phyloP scores from a whole-genome alignment of 2,888 invertebrate genomes.

The Caenorhabditis panamensis region DNA sequence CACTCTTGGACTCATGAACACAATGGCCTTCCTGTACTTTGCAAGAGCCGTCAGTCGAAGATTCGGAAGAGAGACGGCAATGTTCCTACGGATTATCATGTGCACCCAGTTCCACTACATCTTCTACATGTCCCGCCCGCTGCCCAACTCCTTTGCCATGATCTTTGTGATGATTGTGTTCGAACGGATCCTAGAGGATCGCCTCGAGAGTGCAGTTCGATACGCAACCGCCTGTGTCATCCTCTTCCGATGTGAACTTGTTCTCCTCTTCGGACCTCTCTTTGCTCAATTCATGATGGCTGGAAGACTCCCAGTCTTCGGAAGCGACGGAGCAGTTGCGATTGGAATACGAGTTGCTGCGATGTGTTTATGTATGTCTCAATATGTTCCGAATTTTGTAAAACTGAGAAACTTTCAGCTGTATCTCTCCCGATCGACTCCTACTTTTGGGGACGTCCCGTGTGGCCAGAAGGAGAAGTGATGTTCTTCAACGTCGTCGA shows the following conservation, averaged over 20 bases:
- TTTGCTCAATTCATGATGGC: constrained; percentile 88
- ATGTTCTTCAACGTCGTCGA: constrained; percentile 94
- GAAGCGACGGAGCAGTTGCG: constrained; percentile 75
- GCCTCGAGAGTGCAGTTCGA: constrained; percentile 86
- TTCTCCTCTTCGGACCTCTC: constrained; percentile 88
- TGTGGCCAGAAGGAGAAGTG: constrained; percentile 99
- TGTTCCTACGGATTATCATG: constrained; percentile 84
- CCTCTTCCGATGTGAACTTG: constrained; percentile 87
- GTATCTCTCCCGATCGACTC: constrained; percentile 91
- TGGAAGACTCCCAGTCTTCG: constrained; percentile 86
- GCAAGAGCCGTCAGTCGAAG: constrained; percentile 87
- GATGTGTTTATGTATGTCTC: constrained; percentile 84
- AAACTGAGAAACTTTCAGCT: constrained; percentile 84
- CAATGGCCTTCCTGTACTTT: constrained; percentile 87
- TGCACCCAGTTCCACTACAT: constrained; percentile 97
- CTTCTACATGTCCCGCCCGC: constrained; percentile 94
- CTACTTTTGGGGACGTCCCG: constrained; percentile 89
- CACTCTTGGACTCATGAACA: constrained; percentile 88
- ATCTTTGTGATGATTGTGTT: constrained; percentile 91
- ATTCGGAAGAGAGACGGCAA: constrained; percentile 88
- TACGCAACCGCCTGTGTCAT: constrained; percentile 75
- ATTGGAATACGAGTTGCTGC: constrained; percentile 82
- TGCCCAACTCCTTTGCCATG: constrained; percentile 95
- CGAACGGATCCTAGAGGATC: constrained; percentile 89
- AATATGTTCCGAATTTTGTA: neutral